Percentiles rank a stretch among this genome's conserved stretches.
Evolutionary conservation across 2,113 vertebrate species (phyloP).

Genomic region (Thinocorus orbignyianus): DNA sequence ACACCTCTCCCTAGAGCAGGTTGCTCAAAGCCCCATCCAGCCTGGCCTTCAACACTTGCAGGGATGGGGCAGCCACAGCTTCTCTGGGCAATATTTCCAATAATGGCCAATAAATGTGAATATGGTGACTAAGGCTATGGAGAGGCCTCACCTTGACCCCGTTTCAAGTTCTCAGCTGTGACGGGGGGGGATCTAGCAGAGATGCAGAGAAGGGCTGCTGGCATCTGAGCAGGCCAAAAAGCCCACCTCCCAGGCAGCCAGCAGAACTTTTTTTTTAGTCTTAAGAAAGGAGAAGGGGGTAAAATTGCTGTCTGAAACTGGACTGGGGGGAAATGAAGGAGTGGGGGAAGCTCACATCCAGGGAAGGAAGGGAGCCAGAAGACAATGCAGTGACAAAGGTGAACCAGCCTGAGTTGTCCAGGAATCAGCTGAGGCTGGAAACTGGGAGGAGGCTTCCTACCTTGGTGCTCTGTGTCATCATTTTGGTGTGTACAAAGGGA

Average conservation of each 20-base stretch:
- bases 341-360: neutral
- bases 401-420: neutral
- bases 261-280: neutral
- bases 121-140: neutral
- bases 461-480: neutral
- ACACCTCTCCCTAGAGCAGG: too few relatives aligned
- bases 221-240: neutral
- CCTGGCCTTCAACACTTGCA: too few relatives aligned
- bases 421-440: neutral
- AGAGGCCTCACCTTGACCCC: neutral
- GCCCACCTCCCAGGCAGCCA: rapidly evolving
- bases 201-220: neutral
- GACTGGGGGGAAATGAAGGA: neutral
- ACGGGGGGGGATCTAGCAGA: neutral
- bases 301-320: neutral
- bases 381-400: neutral
- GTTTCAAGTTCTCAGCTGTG: neutral
- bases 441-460: neutral
- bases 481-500: neutral
- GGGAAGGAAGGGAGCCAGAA: neutral
- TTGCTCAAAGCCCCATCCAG: too few relatives aligned
- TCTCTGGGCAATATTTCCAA: neutral
- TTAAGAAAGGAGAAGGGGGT: neutral
- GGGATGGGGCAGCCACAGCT: too few relatives aligned
- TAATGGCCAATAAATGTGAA: neutral